Evolutionary conservation across 1,140 invertebrate genomes (phyloP), one percentile per base, ranked within the genome.

Genomic region (Orussus abietinus): DNA sequence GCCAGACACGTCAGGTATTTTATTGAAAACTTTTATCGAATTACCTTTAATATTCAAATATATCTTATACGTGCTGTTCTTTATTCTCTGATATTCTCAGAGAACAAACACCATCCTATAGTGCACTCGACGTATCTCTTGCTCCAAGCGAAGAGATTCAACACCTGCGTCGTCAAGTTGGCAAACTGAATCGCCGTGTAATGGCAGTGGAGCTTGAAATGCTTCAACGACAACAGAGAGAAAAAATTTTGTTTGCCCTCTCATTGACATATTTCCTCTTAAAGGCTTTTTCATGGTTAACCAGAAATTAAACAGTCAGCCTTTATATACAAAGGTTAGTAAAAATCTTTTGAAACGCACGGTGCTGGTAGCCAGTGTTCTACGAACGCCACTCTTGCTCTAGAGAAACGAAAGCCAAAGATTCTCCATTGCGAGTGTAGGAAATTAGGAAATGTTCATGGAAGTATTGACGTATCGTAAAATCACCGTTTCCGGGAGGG

Each of bases 261-360:
- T 86, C 88, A 11, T 74, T 92, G 55, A 81, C 87, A 7, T 94
- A 92, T 64, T 80, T 92, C 59, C 72, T 91, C 51, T 75, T 91
- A 39, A 92, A 92, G 78, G 80, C 88, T 41, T 81, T 92, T 45
- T 77, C 86, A 46, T 92, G 89, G 89, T 70, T 92, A 42, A 88
- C 85, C 68, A 78, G 84, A 67, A 72, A 74, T 35, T 74, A 59
- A 53, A 11, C 34, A 36, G n/a, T n/a, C n/a, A n/a, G n/a, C n/a
- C n/a, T n/a, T n/a, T n/a, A n/a, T n/a, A n/a, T n/a, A n/a, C n/a
- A n/a, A n/a, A n/a, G n/a, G n/a, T n/a, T n/a, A n/a, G n/a, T n/a
- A n/a, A n/a, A n/a, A n/a, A n/a, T n/a, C n/a, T n/a, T n/a, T n/a
- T n/a, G n/a, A n/a, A n/a, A n/a, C n/a, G n/a, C n/a, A n/a, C n/a